These are phyloP conservation scores for Heterocephalus glaber DNA, from an alignment of 2,113 vertebrate genomes.

Conservation along the genomic window DNA sequence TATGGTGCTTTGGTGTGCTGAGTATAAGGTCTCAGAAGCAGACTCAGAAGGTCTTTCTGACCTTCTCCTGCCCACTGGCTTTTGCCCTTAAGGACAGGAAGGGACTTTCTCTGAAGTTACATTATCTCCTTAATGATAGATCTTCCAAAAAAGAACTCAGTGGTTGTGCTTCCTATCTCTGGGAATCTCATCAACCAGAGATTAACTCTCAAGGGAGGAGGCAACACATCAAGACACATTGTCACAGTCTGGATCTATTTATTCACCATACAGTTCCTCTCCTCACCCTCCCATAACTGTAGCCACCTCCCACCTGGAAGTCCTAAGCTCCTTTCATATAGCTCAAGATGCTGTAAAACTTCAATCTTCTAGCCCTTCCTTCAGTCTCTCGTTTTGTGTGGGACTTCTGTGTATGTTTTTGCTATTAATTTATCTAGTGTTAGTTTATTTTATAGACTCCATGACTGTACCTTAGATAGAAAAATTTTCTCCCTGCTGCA, in stretches of 20 bases:
- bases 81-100: neutral
- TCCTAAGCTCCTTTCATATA: neutral
- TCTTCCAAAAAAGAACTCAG: neutral
- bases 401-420: neutral
- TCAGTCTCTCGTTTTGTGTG: neutral
- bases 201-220: neutral
- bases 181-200: neutral
- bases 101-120: neutral
- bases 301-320: too few species aligned
- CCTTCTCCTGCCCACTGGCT: neutral
- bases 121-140: neutral
- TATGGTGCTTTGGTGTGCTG: neutral
- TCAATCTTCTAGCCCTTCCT: neutral
- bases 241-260: too few species aligned
- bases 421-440: neutral
- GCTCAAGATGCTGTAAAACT: neutral
- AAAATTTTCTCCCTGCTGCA: neutral
- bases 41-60: neutral
- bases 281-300: neutral
- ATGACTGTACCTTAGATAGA: neutral
- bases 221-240: neutral
- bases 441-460: neutral
- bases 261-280: neutral
- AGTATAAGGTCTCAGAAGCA: neutral
- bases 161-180: neutral